A percentile compares a stretch with the other conserved stretches of the same genome.
Conservation (phyloP, 2,888 invertebrate species). For the Pristionchus arcanus region DNA sequence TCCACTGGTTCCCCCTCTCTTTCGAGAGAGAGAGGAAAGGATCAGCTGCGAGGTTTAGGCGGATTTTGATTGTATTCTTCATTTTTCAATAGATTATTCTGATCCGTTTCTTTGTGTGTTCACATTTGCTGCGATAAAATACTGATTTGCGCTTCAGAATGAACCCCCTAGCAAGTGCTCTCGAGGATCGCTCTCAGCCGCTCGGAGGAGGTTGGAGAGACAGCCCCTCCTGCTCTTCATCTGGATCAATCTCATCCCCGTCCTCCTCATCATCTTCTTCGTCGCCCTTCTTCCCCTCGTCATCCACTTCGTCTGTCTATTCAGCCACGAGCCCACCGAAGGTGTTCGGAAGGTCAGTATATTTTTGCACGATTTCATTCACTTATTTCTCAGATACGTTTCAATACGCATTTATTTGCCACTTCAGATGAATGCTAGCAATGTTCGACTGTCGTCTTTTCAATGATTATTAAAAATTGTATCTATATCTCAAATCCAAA, state of each 20-base stretch:
- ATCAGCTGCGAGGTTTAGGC: not conserved
- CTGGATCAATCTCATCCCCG: not conserved
- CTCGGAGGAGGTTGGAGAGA: not conserved
- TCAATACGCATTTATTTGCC: not conserved
- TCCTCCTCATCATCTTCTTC: not conserved
- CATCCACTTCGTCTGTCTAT: not conserved
- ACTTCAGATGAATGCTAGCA: not conserved
- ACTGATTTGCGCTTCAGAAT: not conserved
- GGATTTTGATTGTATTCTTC: not conserved
- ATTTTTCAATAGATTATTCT: not conserved
- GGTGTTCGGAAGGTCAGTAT: not conserved
- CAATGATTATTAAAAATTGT: no score
- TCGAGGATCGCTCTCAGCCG: not conserved
- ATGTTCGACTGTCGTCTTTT: no score
- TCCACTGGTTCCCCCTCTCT: not conserved
- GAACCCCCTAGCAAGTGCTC: not conserved
- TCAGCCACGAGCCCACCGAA: not conserved
- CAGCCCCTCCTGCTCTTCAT: not conserved
- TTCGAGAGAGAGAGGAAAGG: not conserved
- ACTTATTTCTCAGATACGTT: not conserved
- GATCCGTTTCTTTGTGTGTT: not conserved
- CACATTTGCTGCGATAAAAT: not conserved
- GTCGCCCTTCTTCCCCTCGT: not conserved
- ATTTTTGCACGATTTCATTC: no score
- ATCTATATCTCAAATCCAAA: no score